Evolutionary conservation across 2,797 vertebrate species (phyloP), one percentile per base, ranked within the genome.

Genomic region (Paratrypauchen microcephalus): DNA sequence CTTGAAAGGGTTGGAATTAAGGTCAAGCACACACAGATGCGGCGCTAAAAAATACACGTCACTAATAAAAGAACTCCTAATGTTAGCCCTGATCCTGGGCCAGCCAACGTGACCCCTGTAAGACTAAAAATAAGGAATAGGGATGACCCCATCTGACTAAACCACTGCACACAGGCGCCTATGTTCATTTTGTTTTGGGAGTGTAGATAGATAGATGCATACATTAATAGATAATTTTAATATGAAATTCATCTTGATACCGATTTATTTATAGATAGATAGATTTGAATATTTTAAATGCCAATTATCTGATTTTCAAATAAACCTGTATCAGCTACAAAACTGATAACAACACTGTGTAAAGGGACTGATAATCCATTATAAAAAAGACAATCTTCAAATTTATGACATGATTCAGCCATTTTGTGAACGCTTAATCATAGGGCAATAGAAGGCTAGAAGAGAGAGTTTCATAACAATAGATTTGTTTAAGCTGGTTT

Each of bases 111-210:
- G 86, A 92, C 83, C 86, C 88, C 74, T 56, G 65, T 24, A 28
- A 58, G 74, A 72, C 86, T 92, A 90, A 89, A 87, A 91, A 92
- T 93, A 92, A 82, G 68, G 69, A 21, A 28, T 6, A 57, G 24
- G 1, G 36, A 71, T 32, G 55, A 71, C 71, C 55, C 63, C 50
- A 59, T 48, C 45, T 56, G 36, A 18, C 36, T n/a, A 57, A 70
- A 70, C 61, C 59, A 66, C 74, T 15, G 16, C 64, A 78, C 2
- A 23, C 69, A 81, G 21, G 64, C 30, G 5, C 41, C 65, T 73
- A 41, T 15, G 21, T 66, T 48, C n/a, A 48, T 45, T 36, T 57
- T 15, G 36, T 19, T 61, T 24, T 30, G 3, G 19, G 21, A 54
- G 63, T 16, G 6, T 15, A 45, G 13, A 45, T 15, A 45, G 41